A percentile compares a stretch with the other conserved stretches of the same genome.
These are phyloP conservation scores for Cephus sareptanus DNA, from an alignment of 2,888 invertebrate species.

Conservation along the genomic window DNA sequence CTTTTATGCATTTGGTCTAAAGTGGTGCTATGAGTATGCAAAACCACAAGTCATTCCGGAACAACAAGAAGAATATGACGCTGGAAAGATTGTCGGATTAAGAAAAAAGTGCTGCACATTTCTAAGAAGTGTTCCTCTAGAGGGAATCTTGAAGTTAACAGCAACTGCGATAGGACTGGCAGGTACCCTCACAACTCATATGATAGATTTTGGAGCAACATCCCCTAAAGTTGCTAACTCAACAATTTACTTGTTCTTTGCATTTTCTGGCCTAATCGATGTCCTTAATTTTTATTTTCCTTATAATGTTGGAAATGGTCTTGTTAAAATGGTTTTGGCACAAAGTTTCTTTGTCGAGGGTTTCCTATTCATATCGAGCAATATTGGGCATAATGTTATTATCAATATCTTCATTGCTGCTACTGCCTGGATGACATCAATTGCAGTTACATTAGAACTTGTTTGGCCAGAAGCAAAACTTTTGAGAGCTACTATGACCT, in stretches of 20 bases:
- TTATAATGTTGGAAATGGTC: conserved; percentile 55
- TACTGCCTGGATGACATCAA: conserved; percentile 50
- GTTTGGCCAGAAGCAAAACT: conserved; percentile 57
- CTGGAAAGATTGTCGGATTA: conserved; percentile 30
- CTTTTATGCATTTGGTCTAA: conserved; percentile 56
- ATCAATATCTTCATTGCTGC: conserved; percentile 44
- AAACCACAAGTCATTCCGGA: conserved; percentile 28
- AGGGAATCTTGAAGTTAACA: conserved; percentile 54
- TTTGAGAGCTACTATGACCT: conserved; percentile 47
- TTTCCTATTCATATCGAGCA: conserved; percentile 54
- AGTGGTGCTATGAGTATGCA: conserved; percentile 60
- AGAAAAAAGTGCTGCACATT: conserved; percentile 38
- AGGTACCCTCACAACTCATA: conserved; percentile 49
- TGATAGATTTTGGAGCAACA: conserved; percentile 40
- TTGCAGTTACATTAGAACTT: conserved; percentile 50
- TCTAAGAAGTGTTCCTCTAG: conserved; percentile 49
- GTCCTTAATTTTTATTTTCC: conserved; percentile 63
- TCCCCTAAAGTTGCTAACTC: conserved; percentile 58
- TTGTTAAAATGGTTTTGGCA: conserved; percentile 59
- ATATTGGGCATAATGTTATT: conserved; percentile 28
- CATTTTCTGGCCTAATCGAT: conserved; percentile 63
- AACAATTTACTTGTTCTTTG: conserved; percentile 64
- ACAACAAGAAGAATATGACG: conserved; percentile 29
- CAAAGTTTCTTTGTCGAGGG: conserved; percentile 64
- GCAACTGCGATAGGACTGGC: conserved; percentile 54